Conservation (phyloP, 1,140 invertebrate genomes). For the Ctenoplectra terminalis region DNA sequence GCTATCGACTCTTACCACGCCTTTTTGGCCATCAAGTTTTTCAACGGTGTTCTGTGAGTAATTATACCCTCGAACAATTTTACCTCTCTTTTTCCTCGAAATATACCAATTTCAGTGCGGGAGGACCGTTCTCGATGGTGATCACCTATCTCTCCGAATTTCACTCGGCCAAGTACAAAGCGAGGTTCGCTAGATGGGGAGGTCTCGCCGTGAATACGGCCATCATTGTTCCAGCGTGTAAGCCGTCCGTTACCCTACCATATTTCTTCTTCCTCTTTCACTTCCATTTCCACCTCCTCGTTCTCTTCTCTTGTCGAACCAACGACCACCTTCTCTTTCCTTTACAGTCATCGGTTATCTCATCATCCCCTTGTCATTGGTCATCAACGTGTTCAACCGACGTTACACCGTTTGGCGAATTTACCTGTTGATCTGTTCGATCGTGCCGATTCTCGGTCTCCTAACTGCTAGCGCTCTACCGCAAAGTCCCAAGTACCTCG, state of each 20-base stretch:
- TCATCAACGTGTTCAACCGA: constrained; percentile 74
- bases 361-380: constrained; percentile 79
- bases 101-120: constrained; percentile 68
- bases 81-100: background rate
- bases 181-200: constrained; percentile 72
- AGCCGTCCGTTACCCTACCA: background rate
- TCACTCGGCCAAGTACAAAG: constrained; percentile 73
- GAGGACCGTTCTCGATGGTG: constrained; percentile 77
- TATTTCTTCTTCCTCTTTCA: background rate
- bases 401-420: constrained; percentile 84
- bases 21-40: constrained; percentile 84
- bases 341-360: constrained; percentile 83
- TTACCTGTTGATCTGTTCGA: constrained; percentile 81
- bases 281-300: no score
- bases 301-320: background rate
- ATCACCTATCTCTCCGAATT: constrained; percentile 79
- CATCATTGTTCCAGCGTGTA: constrained; percentile 78
- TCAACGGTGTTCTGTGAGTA: constrained; percentile 85
- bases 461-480: constrained; percentile 74
- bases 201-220: constrained; percentile 71
- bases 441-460: constrained; percentile 75
- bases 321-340: constrained; percentile 40
- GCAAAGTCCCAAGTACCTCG: constrained; percentile 84
- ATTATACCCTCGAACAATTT: background rate
- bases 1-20: constrained; percentile 82